These are phyloP conservation scores for Trachymyrmex cornetzi DNA, from an alignment of 1,140 invertebrate genomes.

Conservation along the genomic window DNA sequence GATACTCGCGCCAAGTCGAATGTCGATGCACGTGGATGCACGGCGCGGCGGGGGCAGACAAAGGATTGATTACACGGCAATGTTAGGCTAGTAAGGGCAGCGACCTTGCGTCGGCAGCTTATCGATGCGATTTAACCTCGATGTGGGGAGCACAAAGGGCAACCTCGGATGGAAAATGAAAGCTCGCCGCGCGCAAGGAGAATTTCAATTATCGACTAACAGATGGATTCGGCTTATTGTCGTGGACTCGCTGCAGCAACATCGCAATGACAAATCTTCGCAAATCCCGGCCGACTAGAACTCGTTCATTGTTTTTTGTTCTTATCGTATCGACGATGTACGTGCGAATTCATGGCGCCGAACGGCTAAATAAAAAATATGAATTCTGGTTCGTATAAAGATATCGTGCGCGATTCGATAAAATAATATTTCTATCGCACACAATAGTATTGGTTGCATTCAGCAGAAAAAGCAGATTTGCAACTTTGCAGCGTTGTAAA, in stretches of 20 bases:
- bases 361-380: not conserved
- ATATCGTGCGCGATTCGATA: not conserved
- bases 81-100: conserved; percentile 56
- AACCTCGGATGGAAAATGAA: conserved; percentile 59
- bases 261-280: conserved; percentile 45
- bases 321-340: conserved; percentile 33
- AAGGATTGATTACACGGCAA: conserved; percentile 60
- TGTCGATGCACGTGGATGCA: conserved; percentile 36
- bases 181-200: conserved; percentile 51
- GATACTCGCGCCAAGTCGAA: conserved; percentile 52
- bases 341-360: conserved; percentile 7
- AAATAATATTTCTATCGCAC: not conserved
- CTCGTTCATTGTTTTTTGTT: conserved; percentile 22
- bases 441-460: not conserved
- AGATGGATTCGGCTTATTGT: conserved; percentile 50
- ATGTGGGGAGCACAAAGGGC: conserved; percentile 41
- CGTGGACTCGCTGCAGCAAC: conserved; percentile 26
- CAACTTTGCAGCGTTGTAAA: too few species aligned
- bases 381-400: not conserved
- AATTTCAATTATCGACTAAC: conserved; percentile 63
- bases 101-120: conserved; percentile 54
- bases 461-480: too few species aligned
- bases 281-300: not conserved
- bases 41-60: conserved; percentile 28
- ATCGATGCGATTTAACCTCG: conserved; percentile 58